These are phyloP conservation scores for Hymenochirus boettgeri DNA, from an alignment of 2,113 vertebrate genomes.

Conservation along the genomic window DNA sequence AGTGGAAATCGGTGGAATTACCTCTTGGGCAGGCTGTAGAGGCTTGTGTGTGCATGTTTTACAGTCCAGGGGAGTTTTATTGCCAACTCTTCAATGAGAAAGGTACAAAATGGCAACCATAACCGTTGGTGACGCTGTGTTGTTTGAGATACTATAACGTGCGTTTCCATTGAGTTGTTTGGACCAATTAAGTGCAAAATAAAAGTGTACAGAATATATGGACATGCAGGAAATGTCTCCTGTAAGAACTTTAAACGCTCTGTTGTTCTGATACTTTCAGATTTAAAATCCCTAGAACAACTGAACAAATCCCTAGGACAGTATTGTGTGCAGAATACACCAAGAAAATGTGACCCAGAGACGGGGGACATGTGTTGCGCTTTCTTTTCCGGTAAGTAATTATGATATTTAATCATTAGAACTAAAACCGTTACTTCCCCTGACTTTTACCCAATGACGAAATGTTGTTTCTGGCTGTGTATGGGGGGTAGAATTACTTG, in stretches of 20 bases:
- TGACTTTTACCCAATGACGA: too few species aligned
- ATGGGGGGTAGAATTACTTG: too few species aligned
- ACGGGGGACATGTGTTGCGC: slow-evolving; percentile 80
- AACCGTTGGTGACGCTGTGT: too few species aligned
- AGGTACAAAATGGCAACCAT: slow-evolving; percentile 55
- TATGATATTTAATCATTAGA: too few species aligned
- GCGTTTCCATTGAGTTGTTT: too few species aligned
- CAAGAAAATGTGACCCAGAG: slow-evolving; percentile 53
- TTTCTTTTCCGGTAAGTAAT: slow-evolving; percentile 68
- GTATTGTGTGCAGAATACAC: slow-evolving; percentile 62
- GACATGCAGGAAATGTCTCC: too few species aligned
- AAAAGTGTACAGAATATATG: too few species aligned
- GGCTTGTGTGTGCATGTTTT: slow-evolving; percentile 62
- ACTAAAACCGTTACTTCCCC: too few species aligned
- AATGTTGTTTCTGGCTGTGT: too few species aligned
- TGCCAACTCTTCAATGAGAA: slow-evolving; percentile 64
- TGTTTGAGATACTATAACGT: too few species aligned
- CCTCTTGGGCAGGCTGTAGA: slow-evolving; percentile 66
- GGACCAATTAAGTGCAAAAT: too few species aligned
- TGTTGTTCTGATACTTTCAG: slow-evolving; percentile 53
- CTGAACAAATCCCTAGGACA: slow-evolving; percentile 67
- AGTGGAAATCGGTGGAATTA: slow-evolving; percentile 62
- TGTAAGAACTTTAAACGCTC: too few species aligned
- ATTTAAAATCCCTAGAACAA: slow-evolving; percentile 56
- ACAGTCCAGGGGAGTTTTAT: slow-evolving; percentile 76